Percentiles rank a stretch among this genome's conserved stretches.
phyloP scores from a whole-genome alignment of 2,888 invertebrate genomes.

The Parasteatoda lunata region DNA sequence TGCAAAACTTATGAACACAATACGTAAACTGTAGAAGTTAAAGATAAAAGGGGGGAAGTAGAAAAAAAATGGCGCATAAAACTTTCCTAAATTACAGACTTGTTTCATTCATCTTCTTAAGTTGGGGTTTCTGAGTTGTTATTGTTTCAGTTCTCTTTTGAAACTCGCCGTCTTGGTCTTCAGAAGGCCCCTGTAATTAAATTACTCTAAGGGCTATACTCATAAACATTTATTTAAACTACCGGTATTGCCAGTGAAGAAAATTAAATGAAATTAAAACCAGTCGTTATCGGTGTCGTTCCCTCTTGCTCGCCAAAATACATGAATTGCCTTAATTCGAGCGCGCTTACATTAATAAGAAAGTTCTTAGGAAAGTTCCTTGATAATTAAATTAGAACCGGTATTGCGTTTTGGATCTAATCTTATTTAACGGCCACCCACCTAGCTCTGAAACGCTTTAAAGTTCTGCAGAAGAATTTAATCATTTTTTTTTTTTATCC shows the following conservation, averaged over 20 bases:
- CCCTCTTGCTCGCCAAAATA: slow-evolving; percentile 41
- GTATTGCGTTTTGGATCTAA: slow-evolving; percentile 47
- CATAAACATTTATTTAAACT: slow-evolving; percentile 63
- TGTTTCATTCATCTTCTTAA: slow-evolving; percentile 8
- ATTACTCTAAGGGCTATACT: slow-evolving; percentile 37
- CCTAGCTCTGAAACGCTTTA: slow-evolving; percentile 15
- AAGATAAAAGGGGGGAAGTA: background rate
- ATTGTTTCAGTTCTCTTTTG: slow-evolving; percentile 29
- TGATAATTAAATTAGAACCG: slow-evolving; percentile 52
- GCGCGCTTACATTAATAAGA: slow-evolving; percentile 45
- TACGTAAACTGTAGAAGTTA: background rate
- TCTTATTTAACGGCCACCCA: slow-evolving; percentile 37
- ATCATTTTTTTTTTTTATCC: background rate
- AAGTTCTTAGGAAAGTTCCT: slow-evolving; percentile 29
- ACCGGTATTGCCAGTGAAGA: slow-evolving; percentile 45
- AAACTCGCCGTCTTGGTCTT: slow-evolving; percentile 19
- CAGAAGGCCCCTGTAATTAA: slow-evolving; percentile 25
- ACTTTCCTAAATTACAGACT: slow-evolving; percentile 8
- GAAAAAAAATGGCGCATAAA: background rate
- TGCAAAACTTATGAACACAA: background rate
- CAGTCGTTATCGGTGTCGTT: slow-evolving; percentile 36
- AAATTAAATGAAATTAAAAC: slow-evolving; percentile 62
- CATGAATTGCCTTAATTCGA: slow-evolving; percentile 56
- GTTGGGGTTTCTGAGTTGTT: slow-evolving; percentile 19
- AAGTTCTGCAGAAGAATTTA: slow-evolving; percentile 30